Conservation (phyloP, 30 jellyfish, hydroid and myxozoan species). For the Pelagia noctiluca region DNA sequence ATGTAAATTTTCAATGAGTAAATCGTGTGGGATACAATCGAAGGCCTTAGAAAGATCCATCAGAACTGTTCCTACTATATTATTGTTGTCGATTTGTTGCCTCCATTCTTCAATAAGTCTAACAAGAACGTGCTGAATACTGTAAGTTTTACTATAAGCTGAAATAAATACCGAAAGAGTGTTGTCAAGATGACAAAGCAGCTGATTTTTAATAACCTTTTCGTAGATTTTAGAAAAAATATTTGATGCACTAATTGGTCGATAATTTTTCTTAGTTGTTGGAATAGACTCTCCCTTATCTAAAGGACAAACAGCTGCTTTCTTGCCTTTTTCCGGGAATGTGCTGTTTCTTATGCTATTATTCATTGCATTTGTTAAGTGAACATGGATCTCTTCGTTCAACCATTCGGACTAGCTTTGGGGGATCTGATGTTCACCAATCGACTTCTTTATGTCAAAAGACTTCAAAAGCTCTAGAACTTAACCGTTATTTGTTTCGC, state of each 20-base stretch:
- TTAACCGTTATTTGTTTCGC: neutral
- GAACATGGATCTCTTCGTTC: neutral
- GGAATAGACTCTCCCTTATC: constrained; percentile 27
- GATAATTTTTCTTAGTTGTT: constrained; percentile 4
- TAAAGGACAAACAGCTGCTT: constrained; percentile 29
- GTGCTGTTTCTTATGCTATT: constrained; percentile 12
- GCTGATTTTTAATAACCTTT: neutral
- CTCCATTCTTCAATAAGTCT: neutral
- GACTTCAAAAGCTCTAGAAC: constrained; percentile 1
- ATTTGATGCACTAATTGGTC: constrained; percentile 26
- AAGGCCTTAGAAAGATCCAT: constrained; percentile 22
- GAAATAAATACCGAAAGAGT: neutral
- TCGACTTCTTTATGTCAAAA: neutral
- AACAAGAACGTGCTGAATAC: neutral
- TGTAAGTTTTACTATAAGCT: neutral
- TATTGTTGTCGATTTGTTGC: neutral
- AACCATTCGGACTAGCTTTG: neutral
- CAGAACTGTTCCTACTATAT: neutral
- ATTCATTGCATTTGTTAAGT: constrained; percentile 35
- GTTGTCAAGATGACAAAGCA: neutral
- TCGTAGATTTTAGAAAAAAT: constrained; percentile 26
- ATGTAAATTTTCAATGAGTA: no score
- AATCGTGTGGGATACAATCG: no score
- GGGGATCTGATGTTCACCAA: neutral
- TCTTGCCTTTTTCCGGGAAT: constrained; percentile 19